Base-by-base conservation (phyloP, 92 coral and sea anemone species). In the Zoanthus sansibaricus region DNA sequence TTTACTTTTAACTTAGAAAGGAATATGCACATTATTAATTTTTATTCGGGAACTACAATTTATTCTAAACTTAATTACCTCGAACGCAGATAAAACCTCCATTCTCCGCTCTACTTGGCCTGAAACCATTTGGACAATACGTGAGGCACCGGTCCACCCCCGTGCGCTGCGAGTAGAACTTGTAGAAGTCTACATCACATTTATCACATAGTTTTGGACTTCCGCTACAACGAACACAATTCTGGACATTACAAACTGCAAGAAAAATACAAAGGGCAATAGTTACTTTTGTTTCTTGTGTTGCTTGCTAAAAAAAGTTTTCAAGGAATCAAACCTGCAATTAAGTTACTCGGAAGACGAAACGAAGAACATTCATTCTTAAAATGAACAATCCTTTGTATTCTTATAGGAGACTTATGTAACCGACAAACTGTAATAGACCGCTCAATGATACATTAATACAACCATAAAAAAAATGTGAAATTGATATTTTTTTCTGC, bases 71-170 rank as follows among this genome's bases (percentile, higher is more conserved):
- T 1, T 6, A 59, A 59, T 80, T 48, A 80, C 85, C 85, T 80
- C 59, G 74, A 33, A 56, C 59, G 32, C 85, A 80, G 21, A 80
- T 44, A 17, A 80, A 80, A 15, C 85, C 85, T 4, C 85, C 85
- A 33, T 80, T 80, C 15, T 80, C 85, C 0, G 74, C 85, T 46
- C 74, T 80, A 72, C 13, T 80, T 17, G 59, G 74, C 6, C 73
- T 66, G 33, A 80, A 80, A 37, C 85, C 85, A 7, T 80, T 80
- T 11, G 85, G 85, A 31, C 85, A 80, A 72, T 80, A 80, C 3
- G 74, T 45, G 20, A 80, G 74, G 9, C 85, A 80, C 3, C 70
- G 73, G 18, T 80, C 85, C 5, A 64, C 85, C 3, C 20, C 59
- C 3, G 85, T 80, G 20, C 75, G 85, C 13, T 46, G 61, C 18